Conservation (phyloP, 2,888 invertebrate genomes). For the Didymodactylos carnosus region DNA sequence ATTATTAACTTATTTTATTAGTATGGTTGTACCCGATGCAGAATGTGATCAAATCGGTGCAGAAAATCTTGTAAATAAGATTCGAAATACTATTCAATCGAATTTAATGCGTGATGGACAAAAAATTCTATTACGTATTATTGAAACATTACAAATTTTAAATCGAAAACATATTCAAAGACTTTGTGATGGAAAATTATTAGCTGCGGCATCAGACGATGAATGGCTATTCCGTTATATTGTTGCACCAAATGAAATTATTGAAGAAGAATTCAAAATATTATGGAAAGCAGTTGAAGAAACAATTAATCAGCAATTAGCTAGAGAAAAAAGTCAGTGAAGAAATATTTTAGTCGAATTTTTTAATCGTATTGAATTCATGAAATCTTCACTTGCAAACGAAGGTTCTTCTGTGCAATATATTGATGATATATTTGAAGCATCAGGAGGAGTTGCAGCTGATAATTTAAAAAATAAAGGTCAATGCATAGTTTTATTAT, state of each 20-base stretch:
- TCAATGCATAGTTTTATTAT: neutral
- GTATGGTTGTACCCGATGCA: neutral
- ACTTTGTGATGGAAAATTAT: neutral
- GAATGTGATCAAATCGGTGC: neutral
- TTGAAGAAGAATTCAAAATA: neutral
- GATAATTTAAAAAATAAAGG: neutral
- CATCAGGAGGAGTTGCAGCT: neutral
- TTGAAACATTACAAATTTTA: neutral
- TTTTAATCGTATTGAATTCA: neutral
- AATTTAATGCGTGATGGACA: neutral
- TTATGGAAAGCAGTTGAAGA: neutral
- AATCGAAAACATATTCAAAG: neutral
- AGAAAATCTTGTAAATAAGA: neutral
- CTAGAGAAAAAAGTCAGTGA: neutral
- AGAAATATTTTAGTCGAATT: neutral
- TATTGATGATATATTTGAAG: neutral
- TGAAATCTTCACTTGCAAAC: neutral
- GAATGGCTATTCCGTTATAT: neutral
- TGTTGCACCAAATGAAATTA: neutral
- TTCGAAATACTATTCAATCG: neutral
- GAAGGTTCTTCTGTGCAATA: neutral
- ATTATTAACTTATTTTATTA: neutral
- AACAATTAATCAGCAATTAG: neutral
- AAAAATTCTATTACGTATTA: neutral
- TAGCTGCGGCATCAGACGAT: neutral